phyloP scores from a whole-genome alignment of 2,113 vertebrate genomes.

The Oreochromis spilurus region DNA sequence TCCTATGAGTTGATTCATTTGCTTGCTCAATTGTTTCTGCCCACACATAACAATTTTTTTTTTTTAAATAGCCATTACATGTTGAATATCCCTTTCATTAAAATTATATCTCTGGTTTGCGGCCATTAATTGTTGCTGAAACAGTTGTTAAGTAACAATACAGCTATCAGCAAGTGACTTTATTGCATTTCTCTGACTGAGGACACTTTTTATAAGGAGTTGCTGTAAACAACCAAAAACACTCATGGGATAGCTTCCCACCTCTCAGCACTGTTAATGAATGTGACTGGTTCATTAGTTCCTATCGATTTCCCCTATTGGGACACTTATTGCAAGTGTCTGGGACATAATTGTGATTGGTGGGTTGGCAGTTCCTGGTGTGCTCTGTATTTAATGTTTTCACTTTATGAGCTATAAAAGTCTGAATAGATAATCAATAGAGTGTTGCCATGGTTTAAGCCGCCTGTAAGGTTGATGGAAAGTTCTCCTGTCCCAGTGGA shows the following conservation, averaged over 20 bases:
- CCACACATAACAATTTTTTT: not conserved
- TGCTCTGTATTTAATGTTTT: constrained; percentile 29
- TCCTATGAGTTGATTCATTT: not conserved
- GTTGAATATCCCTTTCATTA: not conserved
- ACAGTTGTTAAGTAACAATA: not conserved
- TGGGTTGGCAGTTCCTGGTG: constrained; percentile 2
- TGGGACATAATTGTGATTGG: constrained; percentile 40
- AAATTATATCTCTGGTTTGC: not conserved
- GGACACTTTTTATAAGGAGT: not conserved
- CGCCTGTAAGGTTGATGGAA: not conserved
- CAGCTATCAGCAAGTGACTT: not conserved
- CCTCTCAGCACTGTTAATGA: not conserved
- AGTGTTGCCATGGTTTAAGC: not conserved
- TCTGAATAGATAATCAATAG: constrained; percentile 60
- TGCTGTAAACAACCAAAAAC: not conserved
- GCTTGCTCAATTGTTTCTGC: not conserved
- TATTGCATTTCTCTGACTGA: not conserved
- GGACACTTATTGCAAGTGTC: not conserved
- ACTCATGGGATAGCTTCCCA: not conserved
- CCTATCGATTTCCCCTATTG: constrained; percentile 4
- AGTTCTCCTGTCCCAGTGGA: not conserved
- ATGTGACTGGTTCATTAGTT: not conserved
- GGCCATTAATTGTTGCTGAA: not conserved
- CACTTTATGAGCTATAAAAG: constrained; percentile 59
- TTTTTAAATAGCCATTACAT: not conserved